A percentile compares a stretch with the other conserved stretches of the same genome.
These are phyloP conservation scores for Graphium colonna DNA, from an alignment of 2,888 invertebrate genomes.

Conservation along the genomic window DNA sequence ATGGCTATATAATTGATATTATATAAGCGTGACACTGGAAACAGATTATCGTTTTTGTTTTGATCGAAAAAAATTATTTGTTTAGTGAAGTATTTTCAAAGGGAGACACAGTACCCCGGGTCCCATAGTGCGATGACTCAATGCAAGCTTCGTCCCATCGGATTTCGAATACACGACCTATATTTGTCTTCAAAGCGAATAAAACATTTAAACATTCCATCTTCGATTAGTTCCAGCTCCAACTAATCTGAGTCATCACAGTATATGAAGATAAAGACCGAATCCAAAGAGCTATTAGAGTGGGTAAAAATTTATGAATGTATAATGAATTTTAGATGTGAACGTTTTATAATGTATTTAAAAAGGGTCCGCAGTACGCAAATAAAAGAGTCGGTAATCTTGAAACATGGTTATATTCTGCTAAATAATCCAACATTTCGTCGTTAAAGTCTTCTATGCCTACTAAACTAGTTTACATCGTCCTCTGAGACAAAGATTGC, in stretches of 20 bases:
- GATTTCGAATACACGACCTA: conserved; percentile 39
- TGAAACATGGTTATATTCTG: conserved; percentile 75
- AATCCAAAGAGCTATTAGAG: conserved; percentile 41
- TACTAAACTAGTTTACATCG: conserved; percentile 48
- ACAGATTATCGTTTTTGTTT: too few relatives aligned
- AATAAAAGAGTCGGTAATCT: conserved; percentile 69
- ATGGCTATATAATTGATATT: too few relatives aligned
- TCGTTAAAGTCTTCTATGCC: conserved; percentile 47
- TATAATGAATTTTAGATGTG: conserved; percentile 54
- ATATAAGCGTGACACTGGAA: too few relatives aligned
- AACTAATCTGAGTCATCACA: conserved; percentile 78
- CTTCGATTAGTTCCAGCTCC: conserved; percentile 27
- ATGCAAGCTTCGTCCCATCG: conserved; percentile 77
- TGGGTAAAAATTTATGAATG: conserved; percentile 54
- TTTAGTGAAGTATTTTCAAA: conserved; percentile 29
- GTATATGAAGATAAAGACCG: conserved; percentile 55
- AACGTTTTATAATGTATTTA: conserved; percentile 45
- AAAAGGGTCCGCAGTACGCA: conserved; percentile 52
- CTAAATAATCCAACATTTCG: conserved; percentile 66
- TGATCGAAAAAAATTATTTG: not conserved
- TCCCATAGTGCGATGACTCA: conserved; percentile 79
- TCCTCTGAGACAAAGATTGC: conserved; percentile 76
- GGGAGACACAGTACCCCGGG: conserved; percentile 49
- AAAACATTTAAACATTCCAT: not conserved
- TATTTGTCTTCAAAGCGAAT: conserved; percentile 2